Conservation (phyloP, 2,797 vertebrate genomes). For the Adrianichthys oophorus region DNA sequence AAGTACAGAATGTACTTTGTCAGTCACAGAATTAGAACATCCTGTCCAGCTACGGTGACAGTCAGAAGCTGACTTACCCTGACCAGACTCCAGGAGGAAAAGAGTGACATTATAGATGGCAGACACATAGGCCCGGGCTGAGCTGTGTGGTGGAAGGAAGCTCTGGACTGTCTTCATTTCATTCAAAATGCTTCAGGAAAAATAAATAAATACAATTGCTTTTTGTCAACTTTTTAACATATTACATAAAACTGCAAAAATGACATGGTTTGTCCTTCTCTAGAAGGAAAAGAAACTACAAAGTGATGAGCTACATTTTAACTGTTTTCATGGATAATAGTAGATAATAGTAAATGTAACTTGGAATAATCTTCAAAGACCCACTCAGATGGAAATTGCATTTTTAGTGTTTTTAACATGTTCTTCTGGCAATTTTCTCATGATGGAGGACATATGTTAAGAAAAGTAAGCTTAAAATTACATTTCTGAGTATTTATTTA, state of each 20-base stretch:
- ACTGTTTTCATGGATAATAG: too few species aligned
- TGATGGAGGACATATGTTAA: too few species aligned
- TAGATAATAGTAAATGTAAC: too few species aligned
- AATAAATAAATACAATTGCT: constrained; percentile 12
- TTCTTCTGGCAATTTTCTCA: too few species aligned
- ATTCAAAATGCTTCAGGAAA: constrained; percentile 67
- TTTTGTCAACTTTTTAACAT: constrained; percentile 17
- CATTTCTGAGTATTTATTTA: too few species aligned
- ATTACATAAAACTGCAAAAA: neutral
- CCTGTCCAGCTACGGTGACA: constrained; percentile 19
- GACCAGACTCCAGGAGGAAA: constrained; percentile 53
- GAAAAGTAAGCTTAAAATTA: too few species aligned
- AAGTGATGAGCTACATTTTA: too few species aligned
- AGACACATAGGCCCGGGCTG: constrained; percentile 57
- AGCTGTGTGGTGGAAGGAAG: constrained; percentile 62
- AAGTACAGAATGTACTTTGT: constrained; percentile 14
- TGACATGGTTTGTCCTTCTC: too few species aligned
- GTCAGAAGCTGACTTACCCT: constrained; percentile 64
- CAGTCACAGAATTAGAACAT: constrained; percentile 32
- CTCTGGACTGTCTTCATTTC: constrained; percentile 57
- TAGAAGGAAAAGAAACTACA: too few species aligned
- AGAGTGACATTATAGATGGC: constrained; percentile 57
- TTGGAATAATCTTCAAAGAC: too few species aligned
- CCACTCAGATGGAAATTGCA: too few species aligned
- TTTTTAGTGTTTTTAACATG: too few species aligned